Conservation (phyloP, 2,113 vertebrate species). For the Muntiacus muntjak region DNA sequence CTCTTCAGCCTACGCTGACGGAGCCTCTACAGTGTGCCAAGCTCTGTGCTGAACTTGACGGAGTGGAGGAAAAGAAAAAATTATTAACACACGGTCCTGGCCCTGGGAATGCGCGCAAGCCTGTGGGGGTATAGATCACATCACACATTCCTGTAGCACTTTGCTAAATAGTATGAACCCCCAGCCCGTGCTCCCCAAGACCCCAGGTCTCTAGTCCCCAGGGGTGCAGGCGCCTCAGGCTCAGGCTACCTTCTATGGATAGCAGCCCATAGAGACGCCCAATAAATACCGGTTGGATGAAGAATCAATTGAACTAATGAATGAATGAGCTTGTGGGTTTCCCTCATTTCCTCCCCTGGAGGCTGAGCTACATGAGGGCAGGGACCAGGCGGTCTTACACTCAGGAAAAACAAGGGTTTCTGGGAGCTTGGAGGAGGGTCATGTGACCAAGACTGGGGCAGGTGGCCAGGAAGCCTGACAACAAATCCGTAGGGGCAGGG, state of each 20-base stretch:
- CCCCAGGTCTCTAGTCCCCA: background rate
- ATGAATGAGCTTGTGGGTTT: background rate
- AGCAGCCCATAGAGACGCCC: background rate
- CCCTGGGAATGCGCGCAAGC: background rate
- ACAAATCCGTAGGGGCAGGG: background rate
- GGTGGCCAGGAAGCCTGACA: background rate
- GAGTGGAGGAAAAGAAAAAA: background rate
- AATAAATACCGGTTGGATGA: background rate
- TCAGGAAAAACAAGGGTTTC: background rate
- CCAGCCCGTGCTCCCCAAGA: accelerated
- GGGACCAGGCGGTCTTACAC: background rate
- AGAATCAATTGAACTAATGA: background rate
- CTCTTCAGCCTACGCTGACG: accelerated
- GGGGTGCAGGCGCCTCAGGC: background rate
- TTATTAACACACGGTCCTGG: background rate
- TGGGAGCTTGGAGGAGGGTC: background rate
- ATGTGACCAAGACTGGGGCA: background rate
- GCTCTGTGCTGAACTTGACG: background rate
- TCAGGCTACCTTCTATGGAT: background rate
- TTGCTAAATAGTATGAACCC: background rate
- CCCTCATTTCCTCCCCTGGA: background rate
- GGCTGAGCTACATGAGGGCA: background rate
- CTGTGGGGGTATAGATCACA: background rate
- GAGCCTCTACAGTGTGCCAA: background rate
- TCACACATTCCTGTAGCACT: background rate